Evolutionary conservation across 2,888 invertebrate genomes (phyloP).

Genomic region (Lepidocyrtoides sp.): DNA sequence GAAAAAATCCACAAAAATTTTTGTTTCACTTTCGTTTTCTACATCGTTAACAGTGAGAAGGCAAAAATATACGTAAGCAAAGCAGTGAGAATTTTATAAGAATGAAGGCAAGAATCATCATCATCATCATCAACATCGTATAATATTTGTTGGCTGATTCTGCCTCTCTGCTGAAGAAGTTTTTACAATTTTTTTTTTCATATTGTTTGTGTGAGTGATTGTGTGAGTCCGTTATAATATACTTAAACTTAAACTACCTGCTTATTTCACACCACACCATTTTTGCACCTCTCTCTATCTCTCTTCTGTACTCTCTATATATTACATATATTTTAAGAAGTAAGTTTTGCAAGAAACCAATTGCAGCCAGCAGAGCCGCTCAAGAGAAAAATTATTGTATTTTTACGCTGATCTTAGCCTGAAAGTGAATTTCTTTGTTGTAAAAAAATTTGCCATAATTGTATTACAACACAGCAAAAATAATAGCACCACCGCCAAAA

Average conservation of each 20-base stretch:
- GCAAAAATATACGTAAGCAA: not conserved
- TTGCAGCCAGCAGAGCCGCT: slow-evolving; percentile 14
- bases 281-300: slow-evolving; percentile 29
- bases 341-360: not conserved
- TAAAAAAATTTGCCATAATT: slow-evolving; percentile 67
- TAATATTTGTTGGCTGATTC: slow-evolving; percentile 48
- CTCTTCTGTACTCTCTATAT: not conserved
- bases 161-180: slow-evolving; percentile 12
- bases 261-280: slow-evolving; percentile 47
- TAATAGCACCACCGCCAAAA: not conserved
- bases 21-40: slow-evolving; percentile 77
- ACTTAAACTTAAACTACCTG: no score
- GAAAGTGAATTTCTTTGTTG: slow-evolving; percentile 73
- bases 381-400: slow-evolving; percentile 35
- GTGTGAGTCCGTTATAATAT: slow-evolving; percentile 45
- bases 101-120: slow-evolving; percentile 40
- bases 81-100: slow-evolving; percentile 43
- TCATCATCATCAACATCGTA: slow-evolving; percentile 1
- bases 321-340: no score
- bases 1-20: slow-evolving; percentile 73
- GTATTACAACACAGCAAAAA: slow-evolving; percentile 42
- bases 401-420: slow-evolving; percentile 66
- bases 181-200: slow-evolving; percentile 16
- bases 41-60: slow-evolving; percentile 61
- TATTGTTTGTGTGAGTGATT: slow-evolving; percentile 49